Base-by-base conservation (phyloP, 2,888 invertebrate genomes). In the Trichogramma dendrolimi region DNA sequence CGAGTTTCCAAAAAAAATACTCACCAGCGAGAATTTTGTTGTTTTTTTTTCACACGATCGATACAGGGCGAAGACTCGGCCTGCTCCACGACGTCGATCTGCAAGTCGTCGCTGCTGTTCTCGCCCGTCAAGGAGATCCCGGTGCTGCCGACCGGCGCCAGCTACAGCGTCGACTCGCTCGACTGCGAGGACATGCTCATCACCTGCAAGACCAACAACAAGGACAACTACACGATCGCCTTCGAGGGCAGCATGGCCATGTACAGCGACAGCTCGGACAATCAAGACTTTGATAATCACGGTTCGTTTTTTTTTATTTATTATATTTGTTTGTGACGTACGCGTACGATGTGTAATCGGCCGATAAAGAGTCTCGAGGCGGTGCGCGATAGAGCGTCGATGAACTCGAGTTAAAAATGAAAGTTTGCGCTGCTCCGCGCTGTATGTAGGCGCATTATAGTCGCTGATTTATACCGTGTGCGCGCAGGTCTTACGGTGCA, bases 201-300 rank as follows among this genome's bases (percentile, higher is more conserved):
- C 69, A 94, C 94, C 67, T 95, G 94, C 80, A 91, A 91, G 81
- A 90, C 92, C 66, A 84, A 84, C 71, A 93, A 94, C 80, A 94
- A 94, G 82, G 91, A 94, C 80, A 95, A 95, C 82, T 95, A 95
- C 79, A 95, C 94, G 67, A 94, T 95, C 74, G 94, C 94, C 69
- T 95, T 95, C 74, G 94, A 94, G 82, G 94, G 93, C 74, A 91
- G 91, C 73, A 84, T 88, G 71, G 88, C 90, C 68, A 87, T 89
- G 83, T 91, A 90, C 80, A 91, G 92, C 58, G 92, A 92, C 80
- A 91, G 75, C 40, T 79, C 77, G 4, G 27, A 27, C 27, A 27
- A 27, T 27, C 79, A 79, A 67, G 79, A 79, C 69, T 79, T 79
- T 63, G 79, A 78, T 63, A 76, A 71, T 65, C 77, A 77, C 70